These are phyloP conservation scores for Pristionchus pacificus DNA, from an alignment of 1,140 invertebrate genomes.

Conservation along the genomic window DNA sequence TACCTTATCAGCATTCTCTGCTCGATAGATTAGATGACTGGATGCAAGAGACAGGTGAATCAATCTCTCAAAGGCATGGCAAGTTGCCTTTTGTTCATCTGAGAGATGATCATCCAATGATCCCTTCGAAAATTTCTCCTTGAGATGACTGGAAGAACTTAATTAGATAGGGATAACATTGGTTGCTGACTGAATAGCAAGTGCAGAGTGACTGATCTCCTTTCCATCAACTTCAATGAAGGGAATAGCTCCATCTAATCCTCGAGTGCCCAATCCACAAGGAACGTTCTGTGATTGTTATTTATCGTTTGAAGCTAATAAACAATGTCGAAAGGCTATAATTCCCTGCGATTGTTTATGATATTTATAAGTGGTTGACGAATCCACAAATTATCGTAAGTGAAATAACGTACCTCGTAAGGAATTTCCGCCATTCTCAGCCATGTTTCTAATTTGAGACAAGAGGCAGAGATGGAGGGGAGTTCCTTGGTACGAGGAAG, in stretches of 20 bases:
- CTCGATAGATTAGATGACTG: conserved; percentile 13
- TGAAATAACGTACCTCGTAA: conserved; percentile 72
- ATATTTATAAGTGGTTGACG: no score
- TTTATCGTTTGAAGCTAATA: no score
- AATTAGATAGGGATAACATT: not conserved
- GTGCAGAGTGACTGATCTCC: conserved; percentile 81
- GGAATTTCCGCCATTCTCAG: conserved; percentile 79
- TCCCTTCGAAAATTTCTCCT: conserved; percentile 51
- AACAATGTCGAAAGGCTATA: no score
- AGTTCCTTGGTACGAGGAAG: conserved; percentile 76
- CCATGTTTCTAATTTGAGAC: conserved; percentile 90
- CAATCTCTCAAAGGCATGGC: conserved; percentile 89
- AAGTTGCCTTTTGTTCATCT: conserved; percentile 76
- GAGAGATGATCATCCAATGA: conserved; percentile 76
- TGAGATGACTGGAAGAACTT: not conserved
- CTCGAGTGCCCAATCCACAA: conserved; percentile 55
- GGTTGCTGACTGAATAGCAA: conserved; percentile 63
- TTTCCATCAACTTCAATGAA: conserved; percentile 87
- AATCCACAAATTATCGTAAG: not conserved
- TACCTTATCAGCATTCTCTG: conserved; percentile 20
- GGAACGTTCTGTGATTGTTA: no score
- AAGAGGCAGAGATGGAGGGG: conserved; percentile 83
- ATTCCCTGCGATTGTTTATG: no score
- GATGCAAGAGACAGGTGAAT: conserved; percentile 74
- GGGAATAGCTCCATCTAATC: conserved; percentile 84